Evolutionary conservation across 2,888 invertebrate genomes (phyloP).

Genomic region (Acleris laterana): DNA sequence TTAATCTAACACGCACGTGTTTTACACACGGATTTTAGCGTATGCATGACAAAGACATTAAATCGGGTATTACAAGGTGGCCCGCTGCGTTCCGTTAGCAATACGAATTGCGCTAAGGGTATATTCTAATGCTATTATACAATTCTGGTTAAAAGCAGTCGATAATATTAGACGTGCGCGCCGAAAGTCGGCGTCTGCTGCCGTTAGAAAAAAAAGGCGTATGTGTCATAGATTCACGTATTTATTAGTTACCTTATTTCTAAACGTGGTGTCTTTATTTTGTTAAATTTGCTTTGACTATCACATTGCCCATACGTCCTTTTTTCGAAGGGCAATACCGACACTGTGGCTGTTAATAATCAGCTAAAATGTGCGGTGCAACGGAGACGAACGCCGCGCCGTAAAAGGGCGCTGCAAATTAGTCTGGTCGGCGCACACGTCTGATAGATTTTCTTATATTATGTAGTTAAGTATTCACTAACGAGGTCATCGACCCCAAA

Average conservation of each 20-base stretch:
- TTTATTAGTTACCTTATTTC: no score
- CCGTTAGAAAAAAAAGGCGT: no score
- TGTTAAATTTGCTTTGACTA: no score
- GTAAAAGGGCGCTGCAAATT: conserved; percentile 13
- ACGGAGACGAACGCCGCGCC: conserved; percentile 10
- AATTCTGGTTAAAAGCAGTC: conserved; percentile 27
- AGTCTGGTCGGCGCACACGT: conserved; percentile 25
- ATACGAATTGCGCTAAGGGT: conserved; percentile 7
- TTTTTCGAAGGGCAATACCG: not conserved
- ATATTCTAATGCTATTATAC: conserved; percentile 17
- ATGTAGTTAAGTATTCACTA: conserved; percentile 16
- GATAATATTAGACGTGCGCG: conserved; percentile 22
- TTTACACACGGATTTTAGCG: conserved; percentile 11
- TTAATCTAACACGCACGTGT: conserved; percentile 28
- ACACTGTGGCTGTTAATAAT: conserved; percentile 6
- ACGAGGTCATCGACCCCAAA: conserved; percentile 17
- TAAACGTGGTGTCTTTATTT: no score
- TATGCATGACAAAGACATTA: conserved; percentile 9
- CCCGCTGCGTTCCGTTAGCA: conserved; percentile 8
- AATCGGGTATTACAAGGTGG: conserved; percentile 28
- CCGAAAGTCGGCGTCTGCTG: conserved; percentile 20
- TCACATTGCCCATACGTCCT: no score
- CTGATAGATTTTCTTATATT: conserved; percentile 17
- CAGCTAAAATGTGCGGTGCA: conserved; percentile 15
- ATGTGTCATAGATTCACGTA: no score